Conservation (phyloP, 2,797 vertebrate species). For the Schizopygopsis pylzovi region DNA sequence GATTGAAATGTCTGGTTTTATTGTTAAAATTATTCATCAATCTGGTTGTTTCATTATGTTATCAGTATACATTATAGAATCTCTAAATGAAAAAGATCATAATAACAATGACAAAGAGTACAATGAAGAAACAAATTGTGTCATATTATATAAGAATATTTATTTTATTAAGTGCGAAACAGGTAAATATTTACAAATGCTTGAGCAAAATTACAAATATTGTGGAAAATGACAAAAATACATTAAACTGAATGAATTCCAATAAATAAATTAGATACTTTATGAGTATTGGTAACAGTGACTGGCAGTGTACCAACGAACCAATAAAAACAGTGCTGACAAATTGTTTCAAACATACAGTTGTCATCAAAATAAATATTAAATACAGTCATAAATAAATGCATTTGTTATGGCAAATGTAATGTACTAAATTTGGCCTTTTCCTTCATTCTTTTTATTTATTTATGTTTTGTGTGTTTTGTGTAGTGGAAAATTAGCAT, state of each 20-base stretch:
- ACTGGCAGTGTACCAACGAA: constrained; percentile 69
- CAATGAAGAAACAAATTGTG: constrained; percentile 67
- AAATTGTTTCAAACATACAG: constrained; percentile 68
- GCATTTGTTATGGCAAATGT: constrained; percentile 67
- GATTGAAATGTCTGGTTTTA: background rate
- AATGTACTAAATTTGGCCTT: constrained; percentile 51
- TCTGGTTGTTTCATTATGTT: background rate
- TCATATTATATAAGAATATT: constrained; percentile 86
- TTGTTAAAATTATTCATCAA: background rate
- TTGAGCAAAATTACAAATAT: constrained; percentile 70
- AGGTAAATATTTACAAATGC: constrained; percentile 81
- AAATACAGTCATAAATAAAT: constrained; percentile 85
- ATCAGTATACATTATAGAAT: background rate
- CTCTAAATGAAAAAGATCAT: background rate
- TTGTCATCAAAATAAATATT: constrained; percentile 84
- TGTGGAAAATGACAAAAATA: constrained; percentile 67
- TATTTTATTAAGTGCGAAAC: constrained; percentile 87
- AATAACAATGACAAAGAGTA: background rate
- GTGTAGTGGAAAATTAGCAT: constrained; percentile 57
- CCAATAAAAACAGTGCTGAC: constrained; percentile 71
- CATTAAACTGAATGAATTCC: constrained; percentile 72
- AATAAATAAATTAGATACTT: constrained; percentile 85
- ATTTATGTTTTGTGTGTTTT: constrained; percentile 54
- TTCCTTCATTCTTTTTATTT: constrained; percentile 20
- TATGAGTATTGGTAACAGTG: constrained; percentile 69